Percentiles rank a stretch among this genome's conserved stretches.
phyloP scores from a whole-genome alignment of 53 echinoderm and acorn worm genomes.

The Astropecten irregularis region DNA sequence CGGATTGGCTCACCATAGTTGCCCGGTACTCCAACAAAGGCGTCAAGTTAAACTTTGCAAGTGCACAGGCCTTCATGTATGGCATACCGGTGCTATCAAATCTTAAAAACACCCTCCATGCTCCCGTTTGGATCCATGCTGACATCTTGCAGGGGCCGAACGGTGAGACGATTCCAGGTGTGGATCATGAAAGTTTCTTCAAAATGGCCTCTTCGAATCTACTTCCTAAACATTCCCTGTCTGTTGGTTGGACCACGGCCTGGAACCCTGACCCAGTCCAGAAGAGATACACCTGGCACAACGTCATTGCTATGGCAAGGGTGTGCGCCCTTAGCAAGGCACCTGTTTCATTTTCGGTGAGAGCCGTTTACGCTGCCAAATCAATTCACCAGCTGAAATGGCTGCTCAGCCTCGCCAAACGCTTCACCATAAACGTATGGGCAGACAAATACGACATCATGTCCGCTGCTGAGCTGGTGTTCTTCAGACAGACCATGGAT shows the following conservation, averaged over 20 bases:
- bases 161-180: constrained; percentile 15
- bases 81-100: constrained; percentile 62
- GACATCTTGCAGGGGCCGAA: constrained; percentile 88
- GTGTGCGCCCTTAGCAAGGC: constrained; percentile 63
- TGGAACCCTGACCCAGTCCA: constrained; percentile 74
- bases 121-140: constrained; percentile 83
- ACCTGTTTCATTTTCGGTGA: constrained; percentile 71
- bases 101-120: constrained; percentile 62
- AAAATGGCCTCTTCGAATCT: constrained; percentile 29
- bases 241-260: constrained; percentile 78
- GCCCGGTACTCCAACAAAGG: constrained; percentile 90
- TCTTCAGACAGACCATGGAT: constrained; percentile 81
- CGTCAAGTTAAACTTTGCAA: constrained; percentile 71
- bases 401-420: constrained; percentile 75
- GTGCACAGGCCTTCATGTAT: constrained; percentile 39
- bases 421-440: constrained; percentile 85
- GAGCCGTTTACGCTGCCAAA: constrained; percentile 72
- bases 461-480: constrained; percentile 65
- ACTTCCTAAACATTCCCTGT: constrained; percentile 70
- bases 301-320: constrained; percentile 89
- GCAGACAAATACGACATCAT: constrained; percentile 78
- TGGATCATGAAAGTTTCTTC: constrained; percentile 59
- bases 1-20: constrained; percentile 71
- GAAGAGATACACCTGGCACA: constrained; percentile 75
- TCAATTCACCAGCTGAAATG: constrained; percentile 86